These are phyloP conservation scores for Phalacrocorax carbo DNA, from an alignment of 2,113 vertebrate genomes.

Conservation along the genomic window DNA sequence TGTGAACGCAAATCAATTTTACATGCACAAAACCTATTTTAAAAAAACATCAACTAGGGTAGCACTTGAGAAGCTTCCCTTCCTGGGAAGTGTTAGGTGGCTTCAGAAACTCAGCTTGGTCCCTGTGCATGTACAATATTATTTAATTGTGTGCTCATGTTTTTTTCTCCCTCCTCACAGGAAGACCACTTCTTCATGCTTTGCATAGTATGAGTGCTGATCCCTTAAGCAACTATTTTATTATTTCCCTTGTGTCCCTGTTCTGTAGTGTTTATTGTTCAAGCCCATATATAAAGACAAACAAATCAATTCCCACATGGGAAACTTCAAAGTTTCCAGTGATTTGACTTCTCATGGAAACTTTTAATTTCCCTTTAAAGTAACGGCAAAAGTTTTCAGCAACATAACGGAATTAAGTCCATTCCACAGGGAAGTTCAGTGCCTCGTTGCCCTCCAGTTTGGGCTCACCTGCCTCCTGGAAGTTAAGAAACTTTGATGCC, in stretches of 20 bases:
- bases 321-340: background rate
- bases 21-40: background rate
- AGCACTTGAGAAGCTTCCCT: background rate
- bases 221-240: background rate
- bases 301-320: background rate
- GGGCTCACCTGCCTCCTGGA: background rate
- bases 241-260: background rate
- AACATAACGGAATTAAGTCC: background rate
- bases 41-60: background rate
- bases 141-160: background rate
- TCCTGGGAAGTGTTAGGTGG: background rate
- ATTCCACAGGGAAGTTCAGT: background rate
- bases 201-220: background rate
- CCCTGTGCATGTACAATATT: background rate
- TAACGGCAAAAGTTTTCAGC: background rate
- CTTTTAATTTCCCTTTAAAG: background rate
- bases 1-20: background rate
- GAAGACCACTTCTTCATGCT: background rate
- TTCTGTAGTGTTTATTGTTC: background rate
- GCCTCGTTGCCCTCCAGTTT: background rate
- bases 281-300: background rate
- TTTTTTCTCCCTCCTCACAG: accelerated
- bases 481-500: background rate
- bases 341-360: background rate
- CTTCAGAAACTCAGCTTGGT: background rate